These are phyloP conservation scores for Hyperopisus bebe DNA, from an alignment of 2,113 vertebrate species.

Conservation along the genomic window DNA sequence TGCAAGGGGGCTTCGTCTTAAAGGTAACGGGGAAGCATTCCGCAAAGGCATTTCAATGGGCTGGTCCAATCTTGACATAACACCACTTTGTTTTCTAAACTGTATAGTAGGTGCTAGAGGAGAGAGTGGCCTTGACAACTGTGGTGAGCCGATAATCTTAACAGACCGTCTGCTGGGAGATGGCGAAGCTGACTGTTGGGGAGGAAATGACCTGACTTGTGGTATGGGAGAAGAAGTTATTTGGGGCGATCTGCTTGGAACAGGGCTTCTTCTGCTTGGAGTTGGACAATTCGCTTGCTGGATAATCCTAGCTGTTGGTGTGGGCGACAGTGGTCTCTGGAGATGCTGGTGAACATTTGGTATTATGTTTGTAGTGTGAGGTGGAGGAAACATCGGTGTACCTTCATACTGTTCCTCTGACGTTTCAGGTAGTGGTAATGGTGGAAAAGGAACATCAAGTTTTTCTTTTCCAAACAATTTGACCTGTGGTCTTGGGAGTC, in stretches of 20 bases:
- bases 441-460: slow-evolving; percentile 71
- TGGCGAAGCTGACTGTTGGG: slow-evolving; percentile 21
- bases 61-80: neutral
- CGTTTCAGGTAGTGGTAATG: slow-evolving; percentile 63
- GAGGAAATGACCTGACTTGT: slow-evolving; percentile 25
- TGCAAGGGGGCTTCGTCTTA: slow-evolving; percentile 33
- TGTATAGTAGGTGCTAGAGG: slow-evolving; percentile 26
- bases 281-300: slow-evolving; percentile 50
- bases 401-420: slow-evolving; percentile 65
- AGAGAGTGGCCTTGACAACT: slow-evolving; percentile 19
- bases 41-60: neutral
- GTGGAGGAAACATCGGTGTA: slow-evolving; percentile 40
- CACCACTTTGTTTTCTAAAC: slow-evolving; percentile 22
- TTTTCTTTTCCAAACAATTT: slow-evolving; percentile 85
- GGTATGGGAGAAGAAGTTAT: slow-evolving; percentile 50
- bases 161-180: slow-evolving; percentile 35
- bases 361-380: slow-evolving; percentile 18
- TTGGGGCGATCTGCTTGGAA: slow-evolving; percentile 57
- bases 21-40: slow-evolving; percentile 35
- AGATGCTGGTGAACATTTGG: neutral
- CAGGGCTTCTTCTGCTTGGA: slow-evolving; percentile 46
- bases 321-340: slow-evolving; percentile 46
- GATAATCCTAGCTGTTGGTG: slow-evolving; percentile 60
- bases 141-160: slow-evolving; percentile 23
- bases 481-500: slow-evolving; percentile 88